Conservation (phyloP, 2,888 invertebrate species). For the Drosophila macrospina region DNA sequence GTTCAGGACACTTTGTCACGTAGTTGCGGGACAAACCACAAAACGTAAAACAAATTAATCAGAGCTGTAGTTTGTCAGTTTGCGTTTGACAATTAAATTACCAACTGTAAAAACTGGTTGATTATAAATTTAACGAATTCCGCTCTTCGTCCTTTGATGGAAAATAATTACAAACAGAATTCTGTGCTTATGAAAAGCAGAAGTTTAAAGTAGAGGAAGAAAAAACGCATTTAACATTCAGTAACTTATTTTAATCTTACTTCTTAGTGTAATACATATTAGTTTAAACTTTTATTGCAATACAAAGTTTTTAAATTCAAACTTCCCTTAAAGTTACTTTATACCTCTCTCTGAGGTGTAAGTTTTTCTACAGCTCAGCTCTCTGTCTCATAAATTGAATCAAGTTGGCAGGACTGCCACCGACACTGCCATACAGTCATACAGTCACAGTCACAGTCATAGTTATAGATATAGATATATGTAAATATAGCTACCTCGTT, state of each 20-base stretch:
- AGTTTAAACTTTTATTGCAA: background rate
- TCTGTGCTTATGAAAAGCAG: background rate
- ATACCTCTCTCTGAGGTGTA: conserved; percentile 1
- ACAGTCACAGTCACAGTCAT: conserved; percentile 3
- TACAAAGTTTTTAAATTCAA: background rate
- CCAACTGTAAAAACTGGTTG: conserved; percentile 1
- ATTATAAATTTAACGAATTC: background rate
- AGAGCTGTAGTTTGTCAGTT: conserved; percentile 30
- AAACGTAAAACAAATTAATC: conserved; percentile 32
- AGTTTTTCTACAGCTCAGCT: conserved; percentile 17
- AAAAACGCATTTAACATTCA: too few relatives aligned
- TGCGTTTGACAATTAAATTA: conserved; percentile 18
- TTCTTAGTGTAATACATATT: too few relatives aligned
- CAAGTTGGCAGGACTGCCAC: conserved; percentile 26
- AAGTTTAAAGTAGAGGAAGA: background rate
- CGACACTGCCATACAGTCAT: background rate
- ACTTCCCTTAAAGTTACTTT: background rate
- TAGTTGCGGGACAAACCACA: conserved; percentile 26
- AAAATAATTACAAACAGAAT: background rate
- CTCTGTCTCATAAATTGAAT: conserved; percentile 51
- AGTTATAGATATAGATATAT: background rate
- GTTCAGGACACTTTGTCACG: background rate
- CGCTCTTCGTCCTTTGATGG: too few relatives aligned
- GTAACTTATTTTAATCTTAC: background rate
- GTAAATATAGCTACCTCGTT: background rate